Base-by-base conservation (phyloP, 2,888 invertebrate species). In the Chrysodeixis includens region DNA sequence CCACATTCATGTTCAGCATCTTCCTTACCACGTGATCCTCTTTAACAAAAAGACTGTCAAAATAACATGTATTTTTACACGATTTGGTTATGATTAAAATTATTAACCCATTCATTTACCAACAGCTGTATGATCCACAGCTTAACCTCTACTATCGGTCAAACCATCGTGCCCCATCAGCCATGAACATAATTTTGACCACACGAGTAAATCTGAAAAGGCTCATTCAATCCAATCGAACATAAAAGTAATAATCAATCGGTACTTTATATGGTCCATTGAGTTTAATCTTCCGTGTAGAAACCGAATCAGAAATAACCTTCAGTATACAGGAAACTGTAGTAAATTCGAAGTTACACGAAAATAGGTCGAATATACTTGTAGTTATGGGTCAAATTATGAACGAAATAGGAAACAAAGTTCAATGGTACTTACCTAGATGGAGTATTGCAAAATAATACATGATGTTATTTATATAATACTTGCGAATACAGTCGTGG, bases 201-300 rank as follows among this genome's bases (percentile, higher is more conserved):
- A 40, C 40, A n/a, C n/a, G 40, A 40, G 40, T 40, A 40, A 14
- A 40, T 40, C n/a, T 6, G 40, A n/a, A 40, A 40, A 40, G 40
- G n/a, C 5, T 40, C 40, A 40, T 40, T 40, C 40, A 40, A 40
- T 40, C 40, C 40, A 40, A 40, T 40, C 14, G 40, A 35, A 35
- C 35, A 40, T 40, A 3, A 40, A 40, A 40, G 40, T 40, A 40
- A 40, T 40, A 40, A 40, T 40, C 40, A 6, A 40, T 40, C 40
- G n/a, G n/a, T 40, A 40, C n/a, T 40, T 40, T n/a, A 40, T 40
- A 40, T n/a, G n/a, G 40, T n/a, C 40, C 40, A n/a, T 40, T n/a
- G n/a, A 40, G 40, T 40, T 40, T 40, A 40, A 40, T 40, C 40
- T n/a, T 5, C 40, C 40, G 12, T 40, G 6, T n/a, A 40, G 1